A percentile compares a stretch with the other conserved stretches of the same genome.
Evolutionary conservation across 2,797 vertebrate species (phyloP).

Genomic region (Rhodeus uyekii): DNA sequence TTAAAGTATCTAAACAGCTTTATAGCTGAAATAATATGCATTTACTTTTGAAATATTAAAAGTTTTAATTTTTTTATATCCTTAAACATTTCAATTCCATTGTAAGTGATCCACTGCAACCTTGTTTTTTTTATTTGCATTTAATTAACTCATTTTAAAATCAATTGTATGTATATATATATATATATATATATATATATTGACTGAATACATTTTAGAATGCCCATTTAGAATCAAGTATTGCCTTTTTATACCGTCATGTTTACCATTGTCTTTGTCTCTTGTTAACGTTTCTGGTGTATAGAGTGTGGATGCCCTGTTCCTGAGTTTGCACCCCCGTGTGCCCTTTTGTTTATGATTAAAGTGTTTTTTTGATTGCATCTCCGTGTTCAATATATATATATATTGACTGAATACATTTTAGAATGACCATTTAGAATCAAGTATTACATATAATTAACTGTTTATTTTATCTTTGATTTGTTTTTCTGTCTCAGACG

Average conservation of each 20-base stretch:
- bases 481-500: conserved; percentile 61
- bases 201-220: neutral
- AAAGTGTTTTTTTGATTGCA: too few relatives aligned
- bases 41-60: neutral
- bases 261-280: too few relatives aligned
- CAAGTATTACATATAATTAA: neutral
- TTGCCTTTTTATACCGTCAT: too few relatives aligned
- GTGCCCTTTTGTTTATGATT: too few relatives aligned
- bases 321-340: too few relatives aligned
- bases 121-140: neutral
- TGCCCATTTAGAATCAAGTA: neutral
- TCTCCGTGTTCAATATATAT: too few relatives aligned
- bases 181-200: neutral
- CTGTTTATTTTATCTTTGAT: neutral
- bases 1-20: neutral
- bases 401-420: neutral
- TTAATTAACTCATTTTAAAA: too few relatives aligned
- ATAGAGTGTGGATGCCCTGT: too few relatives aligned
- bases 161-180: too few relatives aligned
- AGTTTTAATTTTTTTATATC: neutral
- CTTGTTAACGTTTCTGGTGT: too few relatives aligned
- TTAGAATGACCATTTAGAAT: neutral
- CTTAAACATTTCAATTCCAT: neutral
- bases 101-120: too few relatives aligned
- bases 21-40: neutral